A percentile compares a stretch with the other conserved stretches of the same genome.
These are phyloP conservation scores for Pterocles gutturalis DNA, from an alignment of 2,113 vertebrate genomes.

Conservation along the genomic window DNA sequence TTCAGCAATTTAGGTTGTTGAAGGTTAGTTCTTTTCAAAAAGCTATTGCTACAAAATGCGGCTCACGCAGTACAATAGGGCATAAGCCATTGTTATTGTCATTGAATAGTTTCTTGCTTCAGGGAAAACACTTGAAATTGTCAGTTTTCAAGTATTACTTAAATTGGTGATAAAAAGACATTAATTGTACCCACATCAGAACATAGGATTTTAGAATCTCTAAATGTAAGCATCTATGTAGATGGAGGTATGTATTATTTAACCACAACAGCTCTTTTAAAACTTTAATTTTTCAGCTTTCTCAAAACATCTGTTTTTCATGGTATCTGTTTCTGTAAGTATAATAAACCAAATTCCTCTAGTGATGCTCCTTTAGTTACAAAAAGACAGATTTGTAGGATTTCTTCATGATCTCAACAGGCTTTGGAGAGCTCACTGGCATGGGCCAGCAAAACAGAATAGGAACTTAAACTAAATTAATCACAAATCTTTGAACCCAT, in stretches of 20 bases:
- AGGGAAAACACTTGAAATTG: conserved; percentile 11
- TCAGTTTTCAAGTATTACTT: conserved; percentile 32
- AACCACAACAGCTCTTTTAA: conserved; percentile 36
- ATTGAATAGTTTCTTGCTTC: conserved; percentile 17
- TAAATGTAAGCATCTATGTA: background rate
- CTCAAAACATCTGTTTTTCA: conserved; percentile 30
- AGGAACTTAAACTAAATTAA: background rate
- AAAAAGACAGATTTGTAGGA: background rate
- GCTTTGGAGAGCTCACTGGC: background rate
- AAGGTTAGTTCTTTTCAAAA: background rate
- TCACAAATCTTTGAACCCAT: background rate
- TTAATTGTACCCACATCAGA: background rate
- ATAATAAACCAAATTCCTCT: background rate
- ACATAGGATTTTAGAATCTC: background rate
- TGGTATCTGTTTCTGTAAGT: background rate
- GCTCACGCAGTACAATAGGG: background rate
- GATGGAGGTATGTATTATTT: conserved; percentile 37
- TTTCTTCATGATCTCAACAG: background rate
- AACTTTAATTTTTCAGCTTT: conserved; percentile 9
- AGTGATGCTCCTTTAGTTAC: background rate
- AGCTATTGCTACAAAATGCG: background rate
- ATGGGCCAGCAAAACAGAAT: background rate
- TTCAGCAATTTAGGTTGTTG: background rate
- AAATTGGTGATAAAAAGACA: conserved; percentile 21
- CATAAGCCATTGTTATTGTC: background rate